Evolutionary conservation across 2,888 invertebrate genomes (phyloP), one percentile per base, ranked within the genome.

Genomic region (Opisthograptis luteolata): DNA sequence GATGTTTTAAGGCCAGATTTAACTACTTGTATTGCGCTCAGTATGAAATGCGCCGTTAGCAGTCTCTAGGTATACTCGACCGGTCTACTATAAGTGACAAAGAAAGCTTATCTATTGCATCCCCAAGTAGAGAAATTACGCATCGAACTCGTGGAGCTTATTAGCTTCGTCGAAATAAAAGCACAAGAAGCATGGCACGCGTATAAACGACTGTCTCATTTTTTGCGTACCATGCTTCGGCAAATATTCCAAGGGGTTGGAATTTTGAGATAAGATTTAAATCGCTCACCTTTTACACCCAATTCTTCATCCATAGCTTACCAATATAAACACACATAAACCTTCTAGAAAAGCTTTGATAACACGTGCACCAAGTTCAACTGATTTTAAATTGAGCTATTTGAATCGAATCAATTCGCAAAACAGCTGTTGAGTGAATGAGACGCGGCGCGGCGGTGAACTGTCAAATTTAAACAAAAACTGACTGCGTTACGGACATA

Each of bases 341-440:
- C 19, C 2, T 30, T 40, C 8, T 10, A 40, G 25, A 40, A 36
- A 65, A 48, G 58, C 53, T 64, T 60, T 40, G 44, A 50, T n/a
- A 76, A 79, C 87, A 87, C 87, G 87, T 87, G 87, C 65, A 68
- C 62, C 60, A 64, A 68, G 69, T 62, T 64, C 49, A 63, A 66
- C 64, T 28, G 55, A 66, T 75, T 73, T 76, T 70, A 69, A 80
- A 75, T 70, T 64, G 68, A 68, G 70, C 62, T 74, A 72, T 75
- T 73, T 66, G 35, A 32, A 12, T 31, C 69, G 68, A 70, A 64
- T 63, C 69, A 68, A 76, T 76, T 67, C 68, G 74, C 66, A 79
- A 82, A 87, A 83, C 88, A 88, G 87, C 87, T 88, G 87, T 87
- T 87, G 62, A n/a, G n/a, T n/a, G n/a, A n/a, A n/a, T n/a, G n/a